Evolutionary conservation across 2,113 vertebrate genomes (phyloP).

Genomic region (Dolichotis patagonum): DNA sequence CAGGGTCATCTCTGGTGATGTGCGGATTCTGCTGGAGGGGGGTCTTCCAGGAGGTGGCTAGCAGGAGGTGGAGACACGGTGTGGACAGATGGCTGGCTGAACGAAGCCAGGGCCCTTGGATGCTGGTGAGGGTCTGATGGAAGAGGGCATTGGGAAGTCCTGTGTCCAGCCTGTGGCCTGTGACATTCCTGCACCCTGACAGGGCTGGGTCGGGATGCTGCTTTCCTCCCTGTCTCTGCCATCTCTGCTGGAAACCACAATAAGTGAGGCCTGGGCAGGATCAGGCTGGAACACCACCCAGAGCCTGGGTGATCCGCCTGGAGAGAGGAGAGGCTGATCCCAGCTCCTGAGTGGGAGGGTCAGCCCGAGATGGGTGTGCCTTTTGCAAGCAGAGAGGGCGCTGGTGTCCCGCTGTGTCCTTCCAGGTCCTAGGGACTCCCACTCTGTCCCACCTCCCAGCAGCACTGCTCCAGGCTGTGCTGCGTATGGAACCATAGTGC

Average conservation of each 20-base stretch:
- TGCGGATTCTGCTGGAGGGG: too few species aligned
- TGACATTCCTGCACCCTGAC: background rate
- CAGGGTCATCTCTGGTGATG: too few species aligned
- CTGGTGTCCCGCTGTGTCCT: background rate
- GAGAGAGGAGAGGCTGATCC: background rate
- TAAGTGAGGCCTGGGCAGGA: background rate
- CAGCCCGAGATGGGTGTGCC: too few species aligned
- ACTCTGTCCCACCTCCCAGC: too few species aligned
- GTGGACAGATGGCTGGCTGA: background rate
- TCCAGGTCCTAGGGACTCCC: background rate
- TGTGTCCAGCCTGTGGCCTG: rapidly evolving
- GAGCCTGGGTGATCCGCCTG: background rate
- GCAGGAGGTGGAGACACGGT: background rate
- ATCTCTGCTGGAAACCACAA: background rate
- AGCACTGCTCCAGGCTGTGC: background rate
- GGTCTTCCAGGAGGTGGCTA: too few species aligned
- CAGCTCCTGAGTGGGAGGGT: background rate
- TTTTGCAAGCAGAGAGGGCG: background rate
- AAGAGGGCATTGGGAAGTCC: background rate
- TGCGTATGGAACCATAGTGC: background rate
- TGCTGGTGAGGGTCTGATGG: background rate
- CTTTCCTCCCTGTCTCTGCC: background rate
- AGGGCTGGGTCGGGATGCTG: background rate
- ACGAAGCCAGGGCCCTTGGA: background rate
- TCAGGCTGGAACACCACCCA: background rate